Evolutionary conservation across 2,113 vertebrate genomes (phyloP), one percentile per base, ranked within the genome.

Genomic region (Anthoscopus minutus): DNA sequence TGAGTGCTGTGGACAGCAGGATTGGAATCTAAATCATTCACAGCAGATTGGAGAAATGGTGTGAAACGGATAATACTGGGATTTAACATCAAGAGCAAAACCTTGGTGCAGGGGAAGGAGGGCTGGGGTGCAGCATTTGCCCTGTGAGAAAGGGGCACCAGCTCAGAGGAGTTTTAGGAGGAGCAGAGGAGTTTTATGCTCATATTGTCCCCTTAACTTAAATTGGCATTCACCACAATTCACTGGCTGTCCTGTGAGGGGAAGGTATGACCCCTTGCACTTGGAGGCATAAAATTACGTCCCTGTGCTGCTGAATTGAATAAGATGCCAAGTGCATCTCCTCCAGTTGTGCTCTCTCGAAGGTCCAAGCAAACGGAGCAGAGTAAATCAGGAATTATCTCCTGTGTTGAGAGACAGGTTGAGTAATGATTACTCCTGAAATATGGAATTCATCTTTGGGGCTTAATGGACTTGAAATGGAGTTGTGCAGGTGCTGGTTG

Each of bases 381-480:
- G 94, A 91, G 96, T 72, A 87, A 94, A 92, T 95, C 95, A 92
- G 81, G 60, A 62, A 53, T 33, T 22, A 64, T 81, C 25, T 50
- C 17, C 81, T 16, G 60, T 21, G 51, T 40, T 93, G 38, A 5
- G 65, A 72, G 95, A 89, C 94, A 94, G 73, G 25, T 35, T 95
- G 94, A 94, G 86, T 92, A 38, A 96, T 81, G 94, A 61, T 72
- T 60, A 15, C 89, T 91, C 69, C 45, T 61, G 89, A 89, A 95
- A 85, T 42, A 76, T 15, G 86, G 72, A 96, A 87, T 89, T 72
- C 81, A 71, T 92, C 93, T 85, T 42, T 1, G 8, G 20, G 70
- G 37, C 42, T 89, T 84, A 72, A 81, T 72, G 86, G n/a, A 7
- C 44, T 76, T 24, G 22, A 45, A 51, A 11, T 14, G 1, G 60